Evolutionary conservation across 2,113 vertebrate species (phyloP).

Genomic region (Phoxinus phoxinus): DNA sequence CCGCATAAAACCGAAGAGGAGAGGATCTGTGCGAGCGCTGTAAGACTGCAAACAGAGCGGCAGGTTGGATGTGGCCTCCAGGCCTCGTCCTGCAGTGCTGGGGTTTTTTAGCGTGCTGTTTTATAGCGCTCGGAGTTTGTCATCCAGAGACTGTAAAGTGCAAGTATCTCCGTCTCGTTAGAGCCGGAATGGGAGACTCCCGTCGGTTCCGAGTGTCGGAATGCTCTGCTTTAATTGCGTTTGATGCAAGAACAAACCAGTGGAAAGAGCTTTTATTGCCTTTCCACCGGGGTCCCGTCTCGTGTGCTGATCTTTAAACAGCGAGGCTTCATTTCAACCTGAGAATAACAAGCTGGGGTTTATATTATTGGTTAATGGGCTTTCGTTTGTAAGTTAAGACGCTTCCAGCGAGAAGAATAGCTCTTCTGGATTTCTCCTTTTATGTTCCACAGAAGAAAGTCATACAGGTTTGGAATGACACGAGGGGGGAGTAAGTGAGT

Average conservation of each 20-base stretch:
- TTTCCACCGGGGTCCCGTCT: slow-evolving; percentile 29
- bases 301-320: slow-evolving; percentile 45
- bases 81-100: slow-evolving; percentile 45
- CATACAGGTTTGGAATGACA: slow-evolving; percentile 8
- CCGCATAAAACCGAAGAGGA: slow-evolving; percentile 28
- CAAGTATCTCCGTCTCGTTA: slow-evolving; percentile 47
- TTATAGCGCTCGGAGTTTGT: slow-evolving; percentile 55
- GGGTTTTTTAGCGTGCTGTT: slow-evolving; percentile 50
- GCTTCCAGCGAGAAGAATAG: background rate
- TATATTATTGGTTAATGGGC: slow-evolving; percentile 16
- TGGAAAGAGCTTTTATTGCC: slow-evolving; percentile 42
- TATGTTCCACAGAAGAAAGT: background rate
- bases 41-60: slow-evolving; percentile 30
- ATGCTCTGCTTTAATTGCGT: slow-evolving; percentile 43
- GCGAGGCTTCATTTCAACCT: slow-evolving; percentile 28
- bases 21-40: slow-evolving; percentile 35
- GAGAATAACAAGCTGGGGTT: slow-evolving; percentile 41
- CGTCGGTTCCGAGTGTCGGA: slow-evolving; percentile 26
- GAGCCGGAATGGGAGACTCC: slow-evolving; percentile 14
- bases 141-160: slow-evolving; percentile 54
- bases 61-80: slow-evolving; percentile 53
- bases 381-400: slow-evolving; percentile 9
- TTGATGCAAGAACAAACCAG: slow-evolving; percentile 43
- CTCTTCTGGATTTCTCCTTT: too few relatives aligned
- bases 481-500: background rate